Conservation (phyloP, 2,888 invertebrate genomes). For the Stegophylla sp. region DNA sequence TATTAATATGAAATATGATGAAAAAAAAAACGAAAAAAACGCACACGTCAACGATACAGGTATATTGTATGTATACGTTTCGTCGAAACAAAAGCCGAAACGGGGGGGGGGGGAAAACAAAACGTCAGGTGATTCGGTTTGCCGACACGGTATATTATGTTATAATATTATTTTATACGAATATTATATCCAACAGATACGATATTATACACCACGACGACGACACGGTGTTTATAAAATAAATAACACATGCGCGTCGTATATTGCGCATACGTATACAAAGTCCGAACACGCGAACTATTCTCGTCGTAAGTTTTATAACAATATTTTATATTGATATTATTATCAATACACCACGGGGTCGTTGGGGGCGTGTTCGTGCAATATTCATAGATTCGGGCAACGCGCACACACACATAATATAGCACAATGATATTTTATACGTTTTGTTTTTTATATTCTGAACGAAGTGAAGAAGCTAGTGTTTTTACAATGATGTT, state of each 20-base stretch:
- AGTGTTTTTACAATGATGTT: too few relatives aligned
- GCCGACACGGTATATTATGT: not conserved
- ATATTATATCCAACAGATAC: too few relatives aligned
- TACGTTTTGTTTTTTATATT: too few relatives aligned
- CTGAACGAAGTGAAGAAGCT: too few relatives aligned
- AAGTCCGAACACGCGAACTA: conserved; percentile 1
- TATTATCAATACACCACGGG: too few relatives aligned
- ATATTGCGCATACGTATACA: not conserved
- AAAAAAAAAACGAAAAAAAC: not conserved
- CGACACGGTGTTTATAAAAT: not conserved
- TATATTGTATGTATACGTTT: not conserved
- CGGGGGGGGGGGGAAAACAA: not conserved
- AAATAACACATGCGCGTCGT: too few relatives aligned
- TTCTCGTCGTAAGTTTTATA: too few relatives aligned
- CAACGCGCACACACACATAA: not conserved
- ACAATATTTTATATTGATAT: too few relatives aligned
- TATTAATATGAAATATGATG: too few relatives aligned
- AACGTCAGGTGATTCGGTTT: conserved; percentile 21
- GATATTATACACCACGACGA: not conserved
- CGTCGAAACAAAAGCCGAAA: not conserved
- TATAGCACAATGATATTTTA: too few relatives aligned
- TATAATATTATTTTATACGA: too few relatives aligned
- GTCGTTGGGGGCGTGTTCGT: not conserved
- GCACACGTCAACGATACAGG: conserved; percentile 10
- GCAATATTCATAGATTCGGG: conserved; percentile 5